These are phyloP conservation scores for Siniperca chuatsi DNA, from an alignment of 2,113 vertebrate species.

Conservation along the genomic window DNA sequence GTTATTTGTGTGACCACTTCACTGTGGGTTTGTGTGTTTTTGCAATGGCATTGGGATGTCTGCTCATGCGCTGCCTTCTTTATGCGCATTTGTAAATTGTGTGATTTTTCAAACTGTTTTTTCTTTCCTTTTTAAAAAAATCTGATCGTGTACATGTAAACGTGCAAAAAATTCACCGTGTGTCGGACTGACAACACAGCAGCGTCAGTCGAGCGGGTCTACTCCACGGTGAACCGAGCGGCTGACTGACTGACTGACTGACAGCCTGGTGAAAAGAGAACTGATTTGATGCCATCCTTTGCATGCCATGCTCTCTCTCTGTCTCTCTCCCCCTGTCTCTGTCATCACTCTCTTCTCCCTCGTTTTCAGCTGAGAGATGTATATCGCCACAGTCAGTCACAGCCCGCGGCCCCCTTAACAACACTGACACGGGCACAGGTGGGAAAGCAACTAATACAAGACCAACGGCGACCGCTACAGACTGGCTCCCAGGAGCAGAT, in stretches of 20 bases:
- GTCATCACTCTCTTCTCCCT: slow-evolving; percentile 49
- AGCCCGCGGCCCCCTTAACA: slow-evolving; percentile 45
- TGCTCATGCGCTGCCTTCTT: slow-evolving; percentile 6
- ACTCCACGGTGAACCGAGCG: slow-evolving; percentile 54
- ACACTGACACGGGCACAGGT: slow-evolving; percentile 66
- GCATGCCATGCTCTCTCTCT: slow-evolving; percentile 54
- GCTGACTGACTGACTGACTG: slow-evolving; percentile 70
- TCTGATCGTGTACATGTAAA: slow-evolving; percentile 36
- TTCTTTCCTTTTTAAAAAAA: slow-evolving; percentile 8
- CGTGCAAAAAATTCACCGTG: slow-evolving; percentile 51
- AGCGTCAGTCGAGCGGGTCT: slow-evolving; percentile 69
- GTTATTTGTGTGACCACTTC: slow-evolving; percentile 48
- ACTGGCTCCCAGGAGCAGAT: slow-evolving; percentile 21
- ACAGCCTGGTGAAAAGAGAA: slow-evolving; percentile 68
- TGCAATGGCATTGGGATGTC: slow-evolving; percentile 10
- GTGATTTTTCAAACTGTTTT: slow-evolving; percentile 3
- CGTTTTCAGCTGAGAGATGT: slow-evolving; percentile 56
- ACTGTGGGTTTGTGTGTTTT: slow-evolving; percentile 26
- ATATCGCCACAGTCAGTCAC: slow-evolving; percentile 63
- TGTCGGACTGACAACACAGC: slow-evolving; percentile 59
- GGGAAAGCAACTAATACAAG: slow-evolving; percentile 50
- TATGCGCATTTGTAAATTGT: slow-evolving; percentile 43
- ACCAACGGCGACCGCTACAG: slow-evolving; percentile 15
- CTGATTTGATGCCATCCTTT: slow-evolving; percentile 70
- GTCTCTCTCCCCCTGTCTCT: slow-evolving; percentile 16